These are phyloP conservation scores for Parapristionchus giblindavisi DNA, from an alignment of 2,888 invertebrate genomes.

Conservation along the genomic window DNA sequence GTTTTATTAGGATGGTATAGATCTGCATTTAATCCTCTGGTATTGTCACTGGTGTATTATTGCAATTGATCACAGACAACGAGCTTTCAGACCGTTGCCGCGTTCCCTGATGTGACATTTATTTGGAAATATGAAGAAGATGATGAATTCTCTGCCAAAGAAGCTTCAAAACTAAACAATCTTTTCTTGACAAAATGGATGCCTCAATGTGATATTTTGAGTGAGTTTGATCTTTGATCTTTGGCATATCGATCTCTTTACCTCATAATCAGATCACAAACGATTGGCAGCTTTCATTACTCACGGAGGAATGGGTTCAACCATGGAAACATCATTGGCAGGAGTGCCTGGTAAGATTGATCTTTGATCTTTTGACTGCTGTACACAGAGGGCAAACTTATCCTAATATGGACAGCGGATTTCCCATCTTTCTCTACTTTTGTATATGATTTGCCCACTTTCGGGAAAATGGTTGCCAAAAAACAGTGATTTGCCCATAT, in stretches of 20 bases:
- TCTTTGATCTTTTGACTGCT: too few species aligned
- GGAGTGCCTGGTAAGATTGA: slow-evolving; percentile 20
- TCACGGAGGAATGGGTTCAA: slow-evolving; percentile 34
- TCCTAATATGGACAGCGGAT: too few species aligned
- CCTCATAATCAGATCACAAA: neutral
- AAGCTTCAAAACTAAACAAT: slow-evolving; percentile 26
- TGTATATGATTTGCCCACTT: too few species aligned
- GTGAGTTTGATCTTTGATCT: neutral
- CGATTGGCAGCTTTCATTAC: neutral
- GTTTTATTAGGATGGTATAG: too few species aligned
- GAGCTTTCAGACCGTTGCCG: neutral
- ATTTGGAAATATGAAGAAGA: slow-evolving; percentile 32
- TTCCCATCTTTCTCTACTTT: too few species aligned
- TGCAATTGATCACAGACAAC: too few species aligned
- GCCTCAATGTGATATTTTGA: slow-evolving; percentile 27
- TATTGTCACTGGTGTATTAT: too few species aligned
- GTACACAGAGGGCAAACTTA: too few species aligned
- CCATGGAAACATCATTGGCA: slow-evolving; percentile 1
- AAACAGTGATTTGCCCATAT: too few species aligned
- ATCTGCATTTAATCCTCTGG: too few species aligned
- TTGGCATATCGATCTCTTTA: neutral
- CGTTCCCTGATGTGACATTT: slow-evolving; percentile 18
- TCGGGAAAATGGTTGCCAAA: too few species aligned
- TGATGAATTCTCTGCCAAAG: slow-evolving; percentile 28
- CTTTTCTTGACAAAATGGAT: slow-evolving; percentile 15